Evolutionary conservation across 1,140 invertebrate genomes (phyloP).

Genomic region (Pogonognathellus flavescens): DNA sequence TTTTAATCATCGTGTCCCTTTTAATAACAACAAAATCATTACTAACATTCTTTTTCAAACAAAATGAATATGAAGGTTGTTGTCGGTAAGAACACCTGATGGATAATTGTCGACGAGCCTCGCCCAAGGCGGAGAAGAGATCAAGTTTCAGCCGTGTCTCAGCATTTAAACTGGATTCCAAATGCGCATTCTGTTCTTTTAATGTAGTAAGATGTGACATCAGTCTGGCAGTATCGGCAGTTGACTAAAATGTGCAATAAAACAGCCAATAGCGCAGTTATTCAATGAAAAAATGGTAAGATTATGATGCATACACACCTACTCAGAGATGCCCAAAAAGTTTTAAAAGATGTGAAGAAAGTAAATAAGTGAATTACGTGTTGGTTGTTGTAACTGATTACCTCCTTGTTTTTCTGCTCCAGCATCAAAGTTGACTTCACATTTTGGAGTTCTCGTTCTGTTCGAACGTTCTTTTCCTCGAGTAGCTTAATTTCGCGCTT

Average conservation of each 20-base stretch:
- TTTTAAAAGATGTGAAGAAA: not conserved
- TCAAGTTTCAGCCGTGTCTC: conserved; percentile 97
- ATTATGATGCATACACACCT: no score
- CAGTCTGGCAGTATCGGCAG: conserved; percentile 82
- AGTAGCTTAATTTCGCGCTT: conserved; percentile 61
- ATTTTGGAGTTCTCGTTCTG: conserved; percentile 65
- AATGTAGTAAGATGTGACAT: conserved; percentile 84
- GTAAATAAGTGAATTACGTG: conserved; percentile 7
- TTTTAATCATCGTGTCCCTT: conserved; percentile 64
- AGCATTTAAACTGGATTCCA: conserved; percentile 93
- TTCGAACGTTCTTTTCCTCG: conserved; percentile 64
- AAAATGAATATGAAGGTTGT: no score
- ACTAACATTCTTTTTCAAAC: no score
- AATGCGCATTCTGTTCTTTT: conserved; percentile 88
- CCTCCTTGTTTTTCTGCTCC: conserved; percentile 66
- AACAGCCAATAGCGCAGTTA: no score
- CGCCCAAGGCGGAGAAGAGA: conserved; percentile 94
- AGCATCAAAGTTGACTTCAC: conserved; percentile 66
- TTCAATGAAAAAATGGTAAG: no score
- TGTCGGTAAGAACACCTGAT: conserved; percentile 78
- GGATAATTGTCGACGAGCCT: conserved; percentile 92
- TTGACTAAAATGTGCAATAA: no score
- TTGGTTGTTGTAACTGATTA: conserved; percentile 54
- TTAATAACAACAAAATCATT: not conserved
- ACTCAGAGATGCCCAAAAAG: not conserved